Percentiles rank a stretch among this genome's conserved stretches.
phyloP scores from a whole-genome alignment of 2,888 invertebrate genomes.

The Anoplius nigerrimus region DNA sequence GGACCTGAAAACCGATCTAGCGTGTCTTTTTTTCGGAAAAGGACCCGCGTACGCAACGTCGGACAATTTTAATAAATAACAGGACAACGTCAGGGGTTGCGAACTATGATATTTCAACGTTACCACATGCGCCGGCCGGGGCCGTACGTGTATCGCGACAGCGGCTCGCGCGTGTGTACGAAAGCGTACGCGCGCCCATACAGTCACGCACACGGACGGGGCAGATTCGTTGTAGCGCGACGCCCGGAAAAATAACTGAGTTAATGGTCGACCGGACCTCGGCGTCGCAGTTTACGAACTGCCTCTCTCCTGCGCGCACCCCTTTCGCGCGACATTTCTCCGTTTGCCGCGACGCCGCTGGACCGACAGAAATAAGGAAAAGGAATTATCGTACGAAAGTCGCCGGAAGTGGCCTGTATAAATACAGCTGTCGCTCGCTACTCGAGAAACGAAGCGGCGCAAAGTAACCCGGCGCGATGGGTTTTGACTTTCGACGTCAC shows the following conservation, averaged over 20 bases:
- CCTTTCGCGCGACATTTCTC: background rate
- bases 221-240: background rate
- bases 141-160: background rate
- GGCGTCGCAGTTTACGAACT: conserved; percentile 2
- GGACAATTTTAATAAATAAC: conserved; percentile 31
- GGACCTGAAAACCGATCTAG: no score
- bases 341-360: background rate
- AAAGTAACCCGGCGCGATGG: conserved; percentile 38
- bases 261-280: conserved; percentile 14
- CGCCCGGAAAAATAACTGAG: conserved; percentile 15
- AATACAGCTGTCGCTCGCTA: conserved; percentile 50
- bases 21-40: no score
- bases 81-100: conserved; percentile 14
- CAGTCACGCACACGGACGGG: background rate
- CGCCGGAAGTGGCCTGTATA: conserved; percentile 53
- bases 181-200: no score
- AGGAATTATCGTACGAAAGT: conserved; percentile 47
- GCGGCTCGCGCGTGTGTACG: no score
- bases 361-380: conserved; percentile 34
- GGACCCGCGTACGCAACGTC: background rate
- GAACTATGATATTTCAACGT: conserved; percentile 12
- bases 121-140: background rate
- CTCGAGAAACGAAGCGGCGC: conserved; percentile 33
- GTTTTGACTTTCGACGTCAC: conserved; percentile 42
- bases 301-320: conserved; percentile 13